Evolutionary conservation across 2,888 invertebrate species (phyloP).

Genomic region (Coenonympha arcania): DNA sequence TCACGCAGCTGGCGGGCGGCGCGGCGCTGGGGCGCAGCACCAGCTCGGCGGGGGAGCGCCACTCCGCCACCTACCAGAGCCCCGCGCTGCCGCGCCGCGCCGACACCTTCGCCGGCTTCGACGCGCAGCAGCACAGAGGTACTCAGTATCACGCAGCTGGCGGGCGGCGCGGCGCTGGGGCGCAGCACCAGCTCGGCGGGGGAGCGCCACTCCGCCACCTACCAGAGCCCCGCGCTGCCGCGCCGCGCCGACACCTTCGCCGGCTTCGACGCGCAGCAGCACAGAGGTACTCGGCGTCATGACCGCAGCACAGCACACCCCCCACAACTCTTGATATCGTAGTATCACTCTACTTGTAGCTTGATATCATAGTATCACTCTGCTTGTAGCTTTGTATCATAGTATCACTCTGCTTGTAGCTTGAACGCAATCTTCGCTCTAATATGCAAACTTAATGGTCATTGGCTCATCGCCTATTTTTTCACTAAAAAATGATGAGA

Average conservation of each 20-base stretch:
- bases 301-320: no score
- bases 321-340: no score
- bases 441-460: no score
- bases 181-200: constrained; percentile 95
- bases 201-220: constrained; percentile 87
- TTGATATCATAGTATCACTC: no score
- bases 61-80: constrained; percentile 85
- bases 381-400: no score
- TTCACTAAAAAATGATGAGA: no score
- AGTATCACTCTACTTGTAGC: no score
- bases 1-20: no score
- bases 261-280: constrained; percentile 82
- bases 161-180: constrained; percentile 80
- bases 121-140: constrained; percentile 64
- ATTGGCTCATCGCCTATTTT: no score
- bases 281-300: constrained; percentile 47
- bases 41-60: constrained; percentile 94
- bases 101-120: constrained; percentile 97
- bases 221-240: constrained; percentile 89
- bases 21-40: constrained; percentile 90
- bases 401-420: no score
- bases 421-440: no score
- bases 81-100: constrained; percentile 92
- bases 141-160: no score
- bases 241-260: constrained; percentile 97